Evolutionary conservation across 2,797 vertebrate species (phyloP).

Genomic region (Cryptoprocta ferox): DNA sequence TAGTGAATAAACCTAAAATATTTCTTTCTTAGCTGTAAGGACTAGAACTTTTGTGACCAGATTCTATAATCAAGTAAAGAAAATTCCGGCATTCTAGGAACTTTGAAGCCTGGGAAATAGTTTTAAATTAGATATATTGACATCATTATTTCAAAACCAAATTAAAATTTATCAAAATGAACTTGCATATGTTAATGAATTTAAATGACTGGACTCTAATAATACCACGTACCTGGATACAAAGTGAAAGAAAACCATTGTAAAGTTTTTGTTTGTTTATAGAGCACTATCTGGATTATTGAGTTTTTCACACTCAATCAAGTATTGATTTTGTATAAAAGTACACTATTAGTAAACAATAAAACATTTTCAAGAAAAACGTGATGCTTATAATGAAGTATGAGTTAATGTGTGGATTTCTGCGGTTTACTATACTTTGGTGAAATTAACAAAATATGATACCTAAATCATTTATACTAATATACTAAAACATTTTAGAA

Average conservation of each 20-base stretch:
- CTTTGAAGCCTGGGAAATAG: constrained; percentile 21
- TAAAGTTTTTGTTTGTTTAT: neutral
- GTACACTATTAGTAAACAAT: neutral
- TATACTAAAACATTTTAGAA: neutral
- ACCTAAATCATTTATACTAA: neutral
- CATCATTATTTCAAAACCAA: constrained; percentile 36
- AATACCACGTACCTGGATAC: neutral
- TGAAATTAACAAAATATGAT: neutral
- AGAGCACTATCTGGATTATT: neutral
- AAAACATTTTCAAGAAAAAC: neutral
- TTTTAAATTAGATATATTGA: constrained; percentile 30
- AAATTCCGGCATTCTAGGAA: neutral
- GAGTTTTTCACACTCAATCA: constrained; percentile 31
- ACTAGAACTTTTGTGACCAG: neutral
- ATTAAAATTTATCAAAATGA: neutral
- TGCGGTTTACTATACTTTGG: neutral
- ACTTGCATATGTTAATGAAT: neutral
- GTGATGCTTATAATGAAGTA: neutral
- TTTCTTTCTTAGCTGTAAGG: neutral
- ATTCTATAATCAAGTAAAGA: neutral
- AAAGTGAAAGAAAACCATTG: neutral
- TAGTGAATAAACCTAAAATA: constrained; percentile 9
- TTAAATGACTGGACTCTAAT: constrained; percentile 7
- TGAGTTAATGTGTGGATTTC: neutral
- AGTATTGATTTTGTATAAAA: neutral